Percentiles rank a stretch among this genome's conserved stretches.
Evolutionary conservation across 35 echinoderm and acorn worm genomes (phyloP).

Genomic region (Apostichopus californicus): DNA sequence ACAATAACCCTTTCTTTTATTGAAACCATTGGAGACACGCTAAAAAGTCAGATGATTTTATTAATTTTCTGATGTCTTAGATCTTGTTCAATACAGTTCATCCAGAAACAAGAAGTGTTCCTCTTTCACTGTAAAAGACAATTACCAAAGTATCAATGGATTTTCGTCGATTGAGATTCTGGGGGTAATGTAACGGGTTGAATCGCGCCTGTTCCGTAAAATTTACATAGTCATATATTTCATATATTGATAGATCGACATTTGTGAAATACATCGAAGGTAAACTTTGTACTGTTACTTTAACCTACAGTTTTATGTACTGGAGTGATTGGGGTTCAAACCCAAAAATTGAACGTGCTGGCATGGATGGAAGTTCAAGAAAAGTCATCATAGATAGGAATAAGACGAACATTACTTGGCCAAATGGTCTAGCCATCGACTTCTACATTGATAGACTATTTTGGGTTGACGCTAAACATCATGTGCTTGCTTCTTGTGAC

Average conservation of each 20-base stretch:
- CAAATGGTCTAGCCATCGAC: conserved; percentile 89
- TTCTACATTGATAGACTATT: conserved; percentile 66
- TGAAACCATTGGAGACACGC: too few relatives aligned
- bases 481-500: conserved; percentile 66
- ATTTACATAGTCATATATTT: too few relatives aligned
- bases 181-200: too few relatives aligned
- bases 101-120: too few relatives aligned
- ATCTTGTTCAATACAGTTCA: too few relatives aligned
- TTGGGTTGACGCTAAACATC: conserved; percentile 88
- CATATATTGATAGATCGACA: too few relatives aligned
- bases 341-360: conserved; percentile 83
- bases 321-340: conserved; percentile 92
- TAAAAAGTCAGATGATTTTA: too few relatives aligned
- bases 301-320: conserved; percentile 69
- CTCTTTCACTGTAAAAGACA: neutral
- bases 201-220: neutral
- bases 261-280: too few relatives aligned
- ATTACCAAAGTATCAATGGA: conserved; percentile 41
- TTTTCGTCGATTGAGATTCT: too few relatives aligned
- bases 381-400: conserved; percentile 47
- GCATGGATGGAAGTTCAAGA: conserved; percentile 80
- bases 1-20: too few relatives aligned
- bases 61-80: too few relatives aligned
- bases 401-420: conserved; percentile 70
- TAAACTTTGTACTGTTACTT: too few relatives aligned